phyloP scores from a whole-genome alignment of 2,113 vertebrate species.

The Otolemur garnettii region DNA sequence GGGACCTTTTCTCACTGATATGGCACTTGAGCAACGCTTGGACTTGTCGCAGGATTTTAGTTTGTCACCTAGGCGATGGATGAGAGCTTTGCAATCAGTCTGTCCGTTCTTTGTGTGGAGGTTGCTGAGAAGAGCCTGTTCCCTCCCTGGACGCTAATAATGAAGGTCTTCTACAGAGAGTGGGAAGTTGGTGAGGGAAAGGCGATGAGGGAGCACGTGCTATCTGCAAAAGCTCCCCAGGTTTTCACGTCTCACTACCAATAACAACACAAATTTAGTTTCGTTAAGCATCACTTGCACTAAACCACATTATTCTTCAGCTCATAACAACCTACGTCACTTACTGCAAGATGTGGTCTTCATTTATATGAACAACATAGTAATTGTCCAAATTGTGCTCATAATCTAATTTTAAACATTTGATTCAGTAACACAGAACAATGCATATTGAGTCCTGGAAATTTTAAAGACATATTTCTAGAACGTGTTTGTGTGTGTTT shows the following conservation, averaged over 20 bases:
- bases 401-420: not conserved
- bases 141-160: too few relatives aligned
- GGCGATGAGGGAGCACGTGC: not conserved
- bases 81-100: not conserved
- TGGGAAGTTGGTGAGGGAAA: not conserved
- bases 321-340: not conserved
- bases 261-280: not conserved
- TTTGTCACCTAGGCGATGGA: not conserved
- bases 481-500: not conserved
- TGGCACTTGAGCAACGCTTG: not conserved
- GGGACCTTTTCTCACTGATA: not conserved
- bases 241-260: not conserved
- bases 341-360: not conserved
- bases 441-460: not conserved
- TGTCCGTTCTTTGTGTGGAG: not conserved
- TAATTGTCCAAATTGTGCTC: not conserved
- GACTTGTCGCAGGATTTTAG: not conserved
- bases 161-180: not conserved
- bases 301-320: not conserved
- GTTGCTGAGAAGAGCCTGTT: not conserved
- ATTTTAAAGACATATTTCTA: not conserved
- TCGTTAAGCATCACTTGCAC: not conserved
- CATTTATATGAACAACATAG: not conserved
- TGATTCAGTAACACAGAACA: not conserved
- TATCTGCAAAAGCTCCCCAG: not conserved